Evolutionary conservation across 1,140 invertebrate genomes (phyloP).

Genomic region (Eumaeus atala): DNA sequence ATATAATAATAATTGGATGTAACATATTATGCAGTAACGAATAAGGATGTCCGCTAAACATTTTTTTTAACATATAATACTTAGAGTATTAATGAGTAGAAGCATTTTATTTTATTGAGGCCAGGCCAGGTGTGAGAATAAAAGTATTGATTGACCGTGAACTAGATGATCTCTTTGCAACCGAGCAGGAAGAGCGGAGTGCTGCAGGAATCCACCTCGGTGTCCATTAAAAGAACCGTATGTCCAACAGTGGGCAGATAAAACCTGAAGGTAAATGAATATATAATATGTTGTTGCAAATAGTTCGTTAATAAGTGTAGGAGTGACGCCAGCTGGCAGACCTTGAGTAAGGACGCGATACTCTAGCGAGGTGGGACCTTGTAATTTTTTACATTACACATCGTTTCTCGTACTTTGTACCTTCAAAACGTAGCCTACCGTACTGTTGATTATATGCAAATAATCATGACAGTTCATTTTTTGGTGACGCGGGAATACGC

Average conservation of each 20-base stretch:
- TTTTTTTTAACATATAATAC: slow-evolving; percentile 6
- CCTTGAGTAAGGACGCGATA: slow-evolving; percentile 61
- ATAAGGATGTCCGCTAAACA: slow-evolving; percentile 9
- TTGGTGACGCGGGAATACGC: too few species aligned
- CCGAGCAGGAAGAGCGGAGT: too few species aligned
- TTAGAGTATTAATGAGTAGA: slow-evolving; percentile 10
- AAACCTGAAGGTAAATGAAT: neutral
- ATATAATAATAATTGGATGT: slow-evolving; percentile 4
- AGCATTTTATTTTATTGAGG: too few species aligned
- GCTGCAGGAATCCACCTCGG: too few species aligned
- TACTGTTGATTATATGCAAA: neutral
- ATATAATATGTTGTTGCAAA: slow-evolving; percentile 31
- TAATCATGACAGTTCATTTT: too few species aligned
- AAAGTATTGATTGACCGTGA: too few species aligned
- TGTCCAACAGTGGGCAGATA: too few species aligned
- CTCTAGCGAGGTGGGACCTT: slow-evolving; percentile 59
- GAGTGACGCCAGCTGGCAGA: slow-evolving; percentile 57
- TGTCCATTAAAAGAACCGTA: too few species aligned
- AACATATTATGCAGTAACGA: slow-evolving; percentile 5
- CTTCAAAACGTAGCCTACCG: neutral
- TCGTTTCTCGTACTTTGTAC: slow-evolving; percentile 7
- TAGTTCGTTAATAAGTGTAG: slow-evolving; percentile 51
- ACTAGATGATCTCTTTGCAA: too few species aligned
- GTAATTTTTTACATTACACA: slow-evolving; percentile 22
- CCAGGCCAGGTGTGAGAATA: too few species aligned